phyloP scores from a whole-genome alignment of 2,797 vertebrate species.

The Gymnothorax reevesii region DNA sequence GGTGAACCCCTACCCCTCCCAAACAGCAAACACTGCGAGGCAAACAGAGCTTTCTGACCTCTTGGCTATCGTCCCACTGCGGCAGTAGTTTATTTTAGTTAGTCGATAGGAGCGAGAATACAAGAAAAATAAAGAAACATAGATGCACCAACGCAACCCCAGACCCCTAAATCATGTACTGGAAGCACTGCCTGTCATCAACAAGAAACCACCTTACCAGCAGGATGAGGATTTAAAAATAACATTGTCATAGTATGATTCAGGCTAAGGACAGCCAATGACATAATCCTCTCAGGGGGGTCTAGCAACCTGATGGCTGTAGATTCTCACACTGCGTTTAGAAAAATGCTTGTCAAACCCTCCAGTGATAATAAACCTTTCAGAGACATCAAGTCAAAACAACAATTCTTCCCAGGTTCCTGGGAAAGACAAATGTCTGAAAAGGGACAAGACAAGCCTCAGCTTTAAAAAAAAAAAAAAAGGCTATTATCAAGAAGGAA shows the following conservation, averaged over 20 bases:
- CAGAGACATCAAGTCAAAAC: neutral
- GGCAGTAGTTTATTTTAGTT: neutral
- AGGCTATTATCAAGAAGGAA: neutral
- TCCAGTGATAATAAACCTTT: neutral
- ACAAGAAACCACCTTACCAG: neutral
- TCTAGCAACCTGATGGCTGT: neutral
- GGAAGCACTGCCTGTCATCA: neutral
- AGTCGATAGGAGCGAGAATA: neutral
- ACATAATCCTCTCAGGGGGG: neutral
- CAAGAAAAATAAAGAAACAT: neutral
- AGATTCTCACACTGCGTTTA: neutral
- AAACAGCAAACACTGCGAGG: neutral
- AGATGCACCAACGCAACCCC: neutral
- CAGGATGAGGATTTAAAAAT: neutral
- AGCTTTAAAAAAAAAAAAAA: neutral
- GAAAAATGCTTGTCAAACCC: slow-evolving; percentile 1
- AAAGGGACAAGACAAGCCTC: neutral
- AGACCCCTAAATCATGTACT: neutral
- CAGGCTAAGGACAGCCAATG: neutral
- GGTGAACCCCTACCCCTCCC: neutral
- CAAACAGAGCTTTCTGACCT: neutral
- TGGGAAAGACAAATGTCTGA: neutral
- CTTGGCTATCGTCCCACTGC: neutral
- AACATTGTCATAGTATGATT: neutral
- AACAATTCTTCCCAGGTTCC: neutral